phyloP scores from a whole-genome alignment of 35 echinoderm and acorn worm species.

The Apostichopus parvimensis region DNA sequence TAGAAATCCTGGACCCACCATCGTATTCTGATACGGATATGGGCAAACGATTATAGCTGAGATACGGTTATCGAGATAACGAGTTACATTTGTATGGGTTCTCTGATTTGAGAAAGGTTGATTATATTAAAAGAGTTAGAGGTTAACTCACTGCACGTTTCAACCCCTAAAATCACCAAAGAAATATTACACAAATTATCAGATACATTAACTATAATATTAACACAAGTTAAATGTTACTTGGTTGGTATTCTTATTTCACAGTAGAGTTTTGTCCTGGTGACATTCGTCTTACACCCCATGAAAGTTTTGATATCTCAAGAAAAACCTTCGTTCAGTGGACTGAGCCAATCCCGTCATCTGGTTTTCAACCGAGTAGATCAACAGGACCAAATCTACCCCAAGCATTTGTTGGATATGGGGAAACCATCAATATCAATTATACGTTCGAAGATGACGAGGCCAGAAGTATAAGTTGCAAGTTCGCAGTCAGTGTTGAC shows the following conservation, averaged over 20 bases:
- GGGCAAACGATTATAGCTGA: too few relatives aligned
- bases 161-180: too few relatives aligned
- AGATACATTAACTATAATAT: too few relatives aligned
- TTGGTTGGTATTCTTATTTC: background rate
- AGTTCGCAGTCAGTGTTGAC: background rate
- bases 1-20: too few relatives aligned
- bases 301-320: background rate
- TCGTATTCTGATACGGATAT: too few relatives aligned
- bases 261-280: slow-evolving; percentile 15
- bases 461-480: background rate
- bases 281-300: background rate
- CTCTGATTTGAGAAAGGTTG: too few relatives aligned
- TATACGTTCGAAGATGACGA: slow-evolving; percentile 2
- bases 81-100: too few relatives aligned
- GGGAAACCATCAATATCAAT: background rate
- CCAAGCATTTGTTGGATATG: slow-evolving; percentile 1
- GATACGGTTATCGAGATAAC: too few relatives aligned
- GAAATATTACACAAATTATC: too few relatives aligned
- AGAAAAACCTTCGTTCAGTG: background rate
- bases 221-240: too few relatives aligned
- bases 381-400: background rate
- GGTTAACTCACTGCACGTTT: too few relatives aligned
- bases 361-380: background rate
- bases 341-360: background rate
- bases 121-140: too few relatives aligned